Evolutionary conservation across 2,888 invertebrate genomes (phyloP), one percentile per base, ranked within the genome.

Genomic region (Dryobotodes eremita): DNA sequence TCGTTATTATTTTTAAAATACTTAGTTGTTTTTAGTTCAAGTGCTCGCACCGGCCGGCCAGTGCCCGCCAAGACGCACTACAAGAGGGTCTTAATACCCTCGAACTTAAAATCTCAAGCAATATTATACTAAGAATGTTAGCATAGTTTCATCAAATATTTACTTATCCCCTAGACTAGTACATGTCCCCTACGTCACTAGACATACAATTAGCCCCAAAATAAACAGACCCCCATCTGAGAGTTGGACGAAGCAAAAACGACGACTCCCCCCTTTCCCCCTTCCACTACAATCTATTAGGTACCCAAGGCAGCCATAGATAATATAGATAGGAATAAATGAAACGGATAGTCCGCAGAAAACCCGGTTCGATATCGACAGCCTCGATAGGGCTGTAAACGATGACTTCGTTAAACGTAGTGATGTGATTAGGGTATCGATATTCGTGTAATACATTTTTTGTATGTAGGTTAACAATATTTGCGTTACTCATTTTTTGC

Each of bases 381-480:
- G 31, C 46, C 46, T 46, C 42, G 42, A 73, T 75, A 84, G 17
- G 42, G 48, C 57, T 73, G 62, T 74, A 66, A 31, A 71, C 71
- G 55, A 69, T 73, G 66, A 65, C 17, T 66, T 80, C 26, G 73
- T 81, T 83, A 74, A 65, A n/a, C 46, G 31, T 77, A 79, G 76
- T 75, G 82, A 85, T 80, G 84, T 66, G 76, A 75, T 68, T 66
- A 57, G n/a, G 23, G 31, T 86, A 84, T 86, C 86, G 75, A 87
- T 83, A 80, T 83, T 71, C n/a, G 17, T 53, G 61, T 68, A 13
- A 65, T 65, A 64, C 8, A 23, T 13, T 31, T 23, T 46, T 65
- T 48, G 2, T 46, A 55, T n/a, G 36, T 59, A 36, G 36, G 23
- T 15, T 55, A 68, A 46, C 17, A n/a, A 42, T 71, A 66, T 77